phyloP scores from a whole-genome alignment of 2,888 invertebrate genomes.

The Chelonus formosanus region DNA sequence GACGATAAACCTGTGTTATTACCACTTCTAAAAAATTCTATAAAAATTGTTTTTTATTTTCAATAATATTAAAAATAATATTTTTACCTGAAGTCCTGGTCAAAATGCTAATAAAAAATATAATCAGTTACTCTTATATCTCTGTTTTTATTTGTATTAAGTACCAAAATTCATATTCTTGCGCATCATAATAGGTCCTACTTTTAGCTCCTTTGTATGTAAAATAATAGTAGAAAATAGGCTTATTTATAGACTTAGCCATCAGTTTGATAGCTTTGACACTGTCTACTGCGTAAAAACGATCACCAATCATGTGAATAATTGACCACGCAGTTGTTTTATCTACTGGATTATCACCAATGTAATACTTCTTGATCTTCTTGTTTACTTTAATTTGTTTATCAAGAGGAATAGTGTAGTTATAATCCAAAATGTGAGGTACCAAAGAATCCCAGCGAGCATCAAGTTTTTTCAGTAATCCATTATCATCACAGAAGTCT shows the following conservation, averaged over 20 bases:
- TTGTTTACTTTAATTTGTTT: slow-evolving; percentile 52
- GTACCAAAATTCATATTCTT: slow-evolving; percentile 69
- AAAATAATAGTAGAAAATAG: slow-evolving; percentile 72
- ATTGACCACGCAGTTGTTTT: slow-evolving; percentile 43
- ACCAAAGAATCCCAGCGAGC: slow-evolving; percentile 69
- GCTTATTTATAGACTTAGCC: slow-evolving; percentile 66
- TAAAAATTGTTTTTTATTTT: too few species aligned
- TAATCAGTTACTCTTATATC: slow-evolving; percentile 36
- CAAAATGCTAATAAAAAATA: slow-evolving; percentile 87
- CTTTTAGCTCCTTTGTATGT: slow-evolving; percentile 69
- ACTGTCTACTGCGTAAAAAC: slow-evolving; percentile 70
- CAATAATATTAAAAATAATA: too few species aligned
- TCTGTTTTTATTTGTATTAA: not conserved
- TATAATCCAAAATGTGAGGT: slow-evolving; percentile 70
- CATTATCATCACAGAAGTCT: slow-evolving; percentile 60
- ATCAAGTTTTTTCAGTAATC: slow-evolving; percentile 66
- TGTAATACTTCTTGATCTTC: slow-evolving; percentile 68
- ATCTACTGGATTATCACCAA: slow-evolving; percentile 66
- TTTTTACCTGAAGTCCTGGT: slow-evolving; percentile 94
- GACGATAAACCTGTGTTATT: too few species aligned
- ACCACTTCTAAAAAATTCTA: too few species aligned
- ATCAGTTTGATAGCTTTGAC: slow-evolving; percentile 70
- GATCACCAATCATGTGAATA: slow-evolving; percentile 71
- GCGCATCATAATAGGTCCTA: slow-evolving; percentile 66
- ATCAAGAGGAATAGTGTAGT: slow-evolving; percentile 64